A percentile compares a stretch with the other conserved stretches of the same genome.
phyloP scores from a whole-genome alignment of 2,797 vertebrate genomes.

The Erithacus rubecula region DNA sequence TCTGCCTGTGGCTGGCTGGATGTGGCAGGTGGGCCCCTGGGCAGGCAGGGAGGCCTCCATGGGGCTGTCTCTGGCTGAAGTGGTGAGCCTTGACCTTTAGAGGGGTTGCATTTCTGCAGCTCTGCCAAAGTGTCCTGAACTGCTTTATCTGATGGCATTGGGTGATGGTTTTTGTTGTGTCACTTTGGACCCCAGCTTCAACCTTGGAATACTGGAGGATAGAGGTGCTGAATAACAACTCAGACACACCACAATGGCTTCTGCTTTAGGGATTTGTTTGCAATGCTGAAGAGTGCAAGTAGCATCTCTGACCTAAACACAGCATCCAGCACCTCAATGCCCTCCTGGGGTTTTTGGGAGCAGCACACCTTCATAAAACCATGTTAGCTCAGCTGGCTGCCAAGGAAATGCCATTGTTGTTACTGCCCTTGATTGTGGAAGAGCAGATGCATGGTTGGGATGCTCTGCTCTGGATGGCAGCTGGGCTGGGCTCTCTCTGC shows the following conservation, averaged over 20 bases:
- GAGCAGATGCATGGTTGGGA: rapidly evolving
- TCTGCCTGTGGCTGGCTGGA: not conserved
- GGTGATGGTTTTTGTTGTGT: not conserved
- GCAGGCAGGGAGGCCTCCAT: not conserved
- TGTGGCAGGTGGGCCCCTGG: not conserved
- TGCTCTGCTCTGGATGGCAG: not conserved
- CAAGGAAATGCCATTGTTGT: not conserved
- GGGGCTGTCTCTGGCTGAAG: not conserved
- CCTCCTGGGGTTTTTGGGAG: not conserved
- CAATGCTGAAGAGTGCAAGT: no score
- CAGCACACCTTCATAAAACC: not conserved
- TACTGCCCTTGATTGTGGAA: not conserved
- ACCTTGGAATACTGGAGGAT: not conserved
- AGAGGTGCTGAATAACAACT: not conserved
- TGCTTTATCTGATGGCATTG: not conserved
- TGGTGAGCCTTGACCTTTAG: not conserved
- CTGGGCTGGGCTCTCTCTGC: not conserved
- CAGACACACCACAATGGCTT: rapidly evolving
- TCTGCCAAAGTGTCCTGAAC: not conserved
- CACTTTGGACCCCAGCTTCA: not conserved
- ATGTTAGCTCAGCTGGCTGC: not conserved
- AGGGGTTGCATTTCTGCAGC: not conserved
- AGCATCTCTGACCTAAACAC: not conserved
- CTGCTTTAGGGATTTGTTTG: not conserved
- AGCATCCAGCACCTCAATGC: not conserved